These are phyloP conservation scores for Zaprionus africanus DNA, from an alignment of 1,140 invertebrate species.

Conservation along the genomic window DNA sequence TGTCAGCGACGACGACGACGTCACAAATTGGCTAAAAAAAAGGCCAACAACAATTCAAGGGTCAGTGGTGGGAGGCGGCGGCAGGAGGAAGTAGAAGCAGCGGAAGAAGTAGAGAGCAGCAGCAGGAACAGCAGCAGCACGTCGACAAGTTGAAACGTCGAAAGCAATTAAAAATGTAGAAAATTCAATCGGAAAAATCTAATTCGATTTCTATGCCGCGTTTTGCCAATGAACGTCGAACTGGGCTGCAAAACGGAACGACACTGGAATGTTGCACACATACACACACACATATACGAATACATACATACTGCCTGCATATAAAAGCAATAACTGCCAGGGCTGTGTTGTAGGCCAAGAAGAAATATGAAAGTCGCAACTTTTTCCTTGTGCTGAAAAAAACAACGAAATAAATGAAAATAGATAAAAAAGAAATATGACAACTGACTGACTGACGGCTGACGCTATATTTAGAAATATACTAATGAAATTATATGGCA, in stretches of 20 bases:
- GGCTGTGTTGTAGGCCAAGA: constrained; percentile 57
- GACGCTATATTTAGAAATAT: constrained; percentile 72
- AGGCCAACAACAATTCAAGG: constrained; percentile 58
- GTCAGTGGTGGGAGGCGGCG: background rate
- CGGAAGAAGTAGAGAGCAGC: background rate
- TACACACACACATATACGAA: constrained; percentile 30
- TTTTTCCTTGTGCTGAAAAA: constrained; percentile 49
- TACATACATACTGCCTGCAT: constrained; percentile 26
- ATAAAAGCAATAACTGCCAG: constrained; percentile 74
- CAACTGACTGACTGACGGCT: constrained; percentile 41
- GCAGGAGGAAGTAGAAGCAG: background rate
- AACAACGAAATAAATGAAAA: constrained; percentile 14
- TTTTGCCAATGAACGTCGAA: constrained; percentile 70
- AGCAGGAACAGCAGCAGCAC: constrained; percentile 7
- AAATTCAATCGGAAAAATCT: constrained; percentile 83
- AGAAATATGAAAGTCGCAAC: constrained; percentile 65
- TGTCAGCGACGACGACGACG: constrained; percentile 67
- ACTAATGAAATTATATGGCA: constrained; percentile 74
- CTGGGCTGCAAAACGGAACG: constrained; percentile 53
- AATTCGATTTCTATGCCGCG: constrained; percentile 82
- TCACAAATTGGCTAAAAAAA: constrained; percentile 71
- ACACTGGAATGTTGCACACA: constrained; percentile 70
- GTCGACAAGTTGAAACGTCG: constrained; percentile 80
- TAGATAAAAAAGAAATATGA: constrained; percentile 29
- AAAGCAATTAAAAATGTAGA: constrained; percentile 83